These are phyloP conservation scores for Dasyornis broadbenti DNA, from an alignment of 2,113 vertebrate species.

Conservation along the genomic window DNA sequence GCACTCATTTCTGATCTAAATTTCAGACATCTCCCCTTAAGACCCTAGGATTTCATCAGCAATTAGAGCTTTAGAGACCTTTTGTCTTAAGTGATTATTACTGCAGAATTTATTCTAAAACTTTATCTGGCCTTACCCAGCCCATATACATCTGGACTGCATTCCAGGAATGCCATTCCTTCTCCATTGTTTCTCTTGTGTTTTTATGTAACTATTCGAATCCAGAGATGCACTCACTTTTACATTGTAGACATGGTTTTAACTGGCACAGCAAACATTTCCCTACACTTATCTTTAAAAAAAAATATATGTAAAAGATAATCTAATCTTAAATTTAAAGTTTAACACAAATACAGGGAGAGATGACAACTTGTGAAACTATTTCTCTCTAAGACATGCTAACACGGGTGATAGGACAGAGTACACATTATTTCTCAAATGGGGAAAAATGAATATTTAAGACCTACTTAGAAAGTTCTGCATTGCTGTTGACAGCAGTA, in stretches of 20 bases:
- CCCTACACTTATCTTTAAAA: constrained; percentile 33
- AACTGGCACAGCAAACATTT: constrained; percentile 54
- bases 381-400: constrained; percentile 43
- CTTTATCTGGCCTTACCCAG: constrained; percentile 53
- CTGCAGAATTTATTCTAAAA: constrained; percentile 55
- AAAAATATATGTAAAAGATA: constrained; percentile 51
- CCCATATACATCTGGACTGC: constrained; percentile 60
- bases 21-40: constrained; percentile 9
- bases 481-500: constrained; percentile 47
- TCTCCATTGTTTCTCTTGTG: constrained; percentile 47
- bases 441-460: constrained; percentile 49
- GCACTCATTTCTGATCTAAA: neutral
- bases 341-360: constrained; percentile 43
- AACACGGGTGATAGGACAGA: constrained; percentile 38
- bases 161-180: constrained; percentile 63
- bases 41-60: constrained; percentile 29
- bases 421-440: constrained; percentile 40
- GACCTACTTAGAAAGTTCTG: constrained; percentile 42
- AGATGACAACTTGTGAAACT: constrained; percentile 60
- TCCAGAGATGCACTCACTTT: constrained; percentile 55
- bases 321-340: constrained; percentile 64
- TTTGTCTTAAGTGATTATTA: constrained; percentile 64
- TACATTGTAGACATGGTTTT: constrained; percentile 49
- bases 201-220: constrained; percentile 49
- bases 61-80: constrained; percentile 52